Percentiles rank a stretch among this genome's conserved stretches.
Evolutionary conservation across 2,888 invertebrate genomes (phyloP).

Genomic region (Mythimna lalbum): DNA sequence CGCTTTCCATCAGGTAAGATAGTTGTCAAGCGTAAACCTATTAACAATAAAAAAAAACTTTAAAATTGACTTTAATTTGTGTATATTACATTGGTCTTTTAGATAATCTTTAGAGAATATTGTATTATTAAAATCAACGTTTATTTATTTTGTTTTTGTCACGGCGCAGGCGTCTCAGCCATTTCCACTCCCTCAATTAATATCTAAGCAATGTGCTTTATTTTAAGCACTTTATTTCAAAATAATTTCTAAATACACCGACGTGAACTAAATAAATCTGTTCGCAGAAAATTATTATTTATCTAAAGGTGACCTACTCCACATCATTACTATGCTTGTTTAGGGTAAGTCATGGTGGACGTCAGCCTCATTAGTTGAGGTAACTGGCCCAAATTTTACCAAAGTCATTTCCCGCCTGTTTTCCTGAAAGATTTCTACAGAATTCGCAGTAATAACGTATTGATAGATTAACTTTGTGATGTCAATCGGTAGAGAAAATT

Average conservation of each 20-base stretch:
- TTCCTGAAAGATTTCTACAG: conserved; percentile 76
- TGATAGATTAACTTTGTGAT: conserved; percentile 48
- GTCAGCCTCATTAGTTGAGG: conserved; percentile 88
- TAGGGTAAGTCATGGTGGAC: conserved; percentile 84
- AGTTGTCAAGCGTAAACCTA: no score
- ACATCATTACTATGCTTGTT: conserved; percentile 75
- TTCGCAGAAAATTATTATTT: neutral
- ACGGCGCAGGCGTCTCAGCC: neutral
- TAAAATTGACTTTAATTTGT: no score
- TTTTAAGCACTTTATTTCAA: neutral
- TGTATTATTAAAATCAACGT: neutral
- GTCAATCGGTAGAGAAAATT: conserved; percentile 51
- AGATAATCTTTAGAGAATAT: no score
- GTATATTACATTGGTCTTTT: no score
- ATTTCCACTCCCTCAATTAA: neutral
- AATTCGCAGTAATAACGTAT: conserved; percentile 61
- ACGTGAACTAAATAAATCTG: neutral
- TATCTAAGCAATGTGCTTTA: neutral
- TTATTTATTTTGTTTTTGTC: neutral
- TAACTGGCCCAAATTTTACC: conserved; percentile 86
- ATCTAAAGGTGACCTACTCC: conserved; percentile 58
- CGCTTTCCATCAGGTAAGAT: no score
- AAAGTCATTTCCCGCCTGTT: conserved; percentile 83
- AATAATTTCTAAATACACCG: neutral
- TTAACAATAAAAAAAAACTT: no score